These are phyloP conservation scores for Channa argus DNA, from an alignment of 2,113 vertebrate species.

Conservation along the genomic window DNA sequence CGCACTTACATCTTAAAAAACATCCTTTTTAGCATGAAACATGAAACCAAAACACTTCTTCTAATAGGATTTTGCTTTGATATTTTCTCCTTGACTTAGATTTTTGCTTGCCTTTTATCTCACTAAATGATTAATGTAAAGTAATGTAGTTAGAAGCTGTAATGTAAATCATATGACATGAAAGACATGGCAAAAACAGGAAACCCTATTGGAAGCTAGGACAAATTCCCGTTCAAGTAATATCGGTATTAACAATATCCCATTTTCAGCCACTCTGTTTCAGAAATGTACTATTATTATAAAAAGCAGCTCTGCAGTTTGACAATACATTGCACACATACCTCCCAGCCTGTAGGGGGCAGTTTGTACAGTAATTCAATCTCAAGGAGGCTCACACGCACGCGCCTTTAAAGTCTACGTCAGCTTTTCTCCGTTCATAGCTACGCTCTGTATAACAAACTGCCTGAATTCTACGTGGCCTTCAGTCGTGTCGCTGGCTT, in stretches of 20 bases:
- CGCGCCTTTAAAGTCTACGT: conserved; percentile 76
- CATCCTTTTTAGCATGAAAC: too few relatives aligned
- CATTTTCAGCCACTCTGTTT: neutral
- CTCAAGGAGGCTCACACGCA: conserved; percentile 39
- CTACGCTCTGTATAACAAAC: neutral
- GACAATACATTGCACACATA: too few relatives aligned
- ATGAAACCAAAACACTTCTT: too few relatives aligned
- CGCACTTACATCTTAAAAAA: too few relatives aligned
- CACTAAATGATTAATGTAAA: too few relatives aligned
- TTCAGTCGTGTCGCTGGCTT: conserved; percentile 1
- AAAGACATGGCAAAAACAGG: too few relatives aligned
- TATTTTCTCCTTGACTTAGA: too few relatives aligned
- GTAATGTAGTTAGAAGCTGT: neutral
- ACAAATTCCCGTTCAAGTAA: neutral
- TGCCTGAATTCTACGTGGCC: conserved; percentile 75
- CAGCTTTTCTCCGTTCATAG: conserved; percentile 54
- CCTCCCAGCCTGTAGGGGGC: conserved; percentile 52
- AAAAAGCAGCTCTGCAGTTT: neutral
- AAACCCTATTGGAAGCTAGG: neutral
- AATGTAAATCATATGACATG: conserved; percentile 66
- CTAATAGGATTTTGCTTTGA: too few relatives aligned
- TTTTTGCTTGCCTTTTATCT: too few relatives aligned
- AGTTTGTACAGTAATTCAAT: neutral
- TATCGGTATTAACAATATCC: neutral
- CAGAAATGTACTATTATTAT: neutral